Conservation (phyloP, 2,113 vertebrate species). For the Brachypteracias leptosomus region DNA sequence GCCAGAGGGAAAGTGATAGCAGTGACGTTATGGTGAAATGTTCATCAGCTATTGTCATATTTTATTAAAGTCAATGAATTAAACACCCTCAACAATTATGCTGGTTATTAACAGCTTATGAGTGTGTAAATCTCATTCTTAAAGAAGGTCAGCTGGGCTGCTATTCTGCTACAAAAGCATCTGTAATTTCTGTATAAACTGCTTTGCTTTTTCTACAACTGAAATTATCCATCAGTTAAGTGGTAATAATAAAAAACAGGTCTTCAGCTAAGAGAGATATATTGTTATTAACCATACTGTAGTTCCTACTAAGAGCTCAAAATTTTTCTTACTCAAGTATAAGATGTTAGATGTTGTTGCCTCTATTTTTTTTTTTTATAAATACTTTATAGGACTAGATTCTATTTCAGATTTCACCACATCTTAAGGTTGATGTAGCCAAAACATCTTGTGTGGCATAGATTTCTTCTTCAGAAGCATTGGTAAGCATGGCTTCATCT, state of each 20-base stretch:
- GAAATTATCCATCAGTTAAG: not conserved
- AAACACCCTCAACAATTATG: not conserved
- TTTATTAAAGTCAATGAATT: not conserved
- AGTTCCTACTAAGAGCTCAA: not conserved
- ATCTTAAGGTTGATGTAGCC: not conserved
- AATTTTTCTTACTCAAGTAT: not conserved
- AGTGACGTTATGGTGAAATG: not conserved
- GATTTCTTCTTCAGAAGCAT: not conserved
- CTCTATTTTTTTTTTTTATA: not conserved
- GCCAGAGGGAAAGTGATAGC: slow-evolving; percentile 15
- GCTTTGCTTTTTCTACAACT: not conserved
- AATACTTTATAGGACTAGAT: not conserved
- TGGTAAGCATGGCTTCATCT: not conserved
- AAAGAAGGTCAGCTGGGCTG: not conserved
- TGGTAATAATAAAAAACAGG: not conserved
- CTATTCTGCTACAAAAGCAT: not conserved
- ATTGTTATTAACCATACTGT: not conserved
- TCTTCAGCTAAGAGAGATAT: not conserved
- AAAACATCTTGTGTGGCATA: not conserved
- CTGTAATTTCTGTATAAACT: not conserved
- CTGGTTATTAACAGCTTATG: not conserved
- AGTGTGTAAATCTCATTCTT: not conserved
- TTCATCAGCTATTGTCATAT: slow-evolving; percentile 6
- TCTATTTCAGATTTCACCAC: not conserved
- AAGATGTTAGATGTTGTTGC: not conserved